These are phyloP conservation scores for Spinibarbus caldwelli DNA, from an alignment of 2,797 vertebrate species.

Conservation along the genomic window DNA sequence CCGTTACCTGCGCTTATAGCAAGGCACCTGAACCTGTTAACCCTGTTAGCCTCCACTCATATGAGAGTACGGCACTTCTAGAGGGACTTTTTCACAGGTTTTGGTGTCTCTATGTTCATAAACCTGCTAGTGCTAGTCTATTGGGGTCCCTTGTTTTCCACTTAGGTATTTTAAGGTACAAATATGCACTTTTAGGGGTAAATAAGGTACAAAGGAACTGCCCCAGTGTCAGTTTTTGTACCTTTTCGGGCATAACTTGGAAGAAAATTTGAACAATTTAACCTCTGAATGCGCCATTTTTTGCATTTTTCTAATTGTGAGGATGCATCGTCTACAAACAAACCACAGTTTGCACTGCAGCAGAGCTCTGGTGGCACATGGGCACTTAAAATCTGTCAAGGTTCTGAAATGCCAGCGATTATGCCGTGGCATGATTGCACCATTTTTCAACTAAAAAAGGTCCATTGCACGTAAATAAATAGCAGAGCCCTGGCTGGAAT, in stretches of 20 bases:
- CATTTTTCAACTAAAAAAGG: slow-evolving; percentile 88
- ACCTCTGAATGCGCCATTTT: neutral
- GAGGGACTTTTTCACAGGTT: neutral
- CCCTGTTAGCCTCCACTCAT: neutral
- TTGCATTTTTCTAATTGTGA: neutral
- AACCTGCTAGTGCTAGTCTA: neutral
- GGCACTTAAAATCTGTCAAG: slow-evolving; percentile 90
- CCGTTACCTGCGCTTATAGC: slow-evolving; percentile 15
- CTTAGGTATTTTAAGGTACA: neutral
- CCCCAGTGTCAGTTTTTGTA: neutral
- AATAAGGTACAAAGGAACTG: neutral
- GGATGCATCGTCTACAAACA: neutral
- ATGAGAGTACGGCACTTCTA: neutral
- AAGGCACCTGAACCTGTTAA: slow-evolving; percentile 39
- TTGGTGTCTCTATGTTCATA: too few relatives aligned
- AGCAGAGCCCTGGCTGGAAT: slow-evolving; percentile 89
- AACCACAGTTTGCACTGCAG: slow-evolving; percentile 1
- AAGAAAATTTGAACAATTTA: neutral
- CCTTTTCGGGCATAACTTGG: neutral
- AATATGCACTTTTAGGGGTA: neutral
- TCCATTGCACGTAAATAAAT: slow-evolving; percentile 92
- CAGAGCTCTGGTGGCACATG: slow-evolving; percentile 49
- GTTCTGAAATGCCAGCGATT: slow-evolving; percentile 84
- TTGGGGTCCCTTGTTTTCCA: neutral
- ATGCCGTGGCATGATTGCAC: slow-evolving; percentile 90